Evolutionary conservation across 2,113 vertebrate genomes (phyloP).

Genomic region (Aptenodytes forsteri): DNA sequence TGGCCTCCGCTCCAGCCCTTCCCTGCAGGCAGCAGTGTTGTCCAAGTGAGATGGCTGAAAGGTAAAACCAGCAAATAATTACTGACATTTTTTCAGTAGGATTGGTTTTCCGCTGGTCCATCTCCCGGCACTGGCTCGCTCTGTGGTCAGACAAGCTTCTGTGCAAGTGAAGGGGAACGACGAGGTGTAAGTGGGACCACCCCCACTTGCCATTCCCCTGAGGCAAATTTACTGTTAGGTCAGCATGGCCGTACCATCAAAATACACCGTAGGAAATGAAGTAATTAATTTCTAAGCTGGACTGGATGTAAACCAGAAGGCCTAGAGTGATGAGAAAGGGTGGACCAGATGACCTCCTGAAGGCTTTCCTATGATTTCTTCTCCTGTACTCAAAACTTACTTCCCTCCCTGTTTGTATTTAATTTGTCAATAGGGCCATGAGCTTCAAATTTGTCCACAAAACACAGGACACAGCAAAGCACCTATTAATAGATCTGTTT

Average conservation of each 20-base stretch:
- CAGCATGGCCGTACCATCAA: neutral
- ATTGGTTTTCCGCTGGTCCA: neutral
- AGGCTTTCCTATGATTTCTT: neutral
- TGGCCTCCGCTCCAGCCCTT: neutral
- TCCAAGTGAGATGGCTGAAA: neutral
- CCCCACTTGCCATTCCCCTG: neutral
- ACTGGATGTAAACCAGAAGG: neutral
- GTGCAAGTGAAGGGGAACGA: neutral
- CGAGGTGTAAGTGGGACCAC: neutral
- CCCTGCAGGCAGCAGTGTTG: neutral
- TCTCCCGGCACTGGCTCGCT: rapidly evolving
- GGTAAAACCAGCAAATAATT: neutral
- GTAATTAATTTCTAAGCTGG: neutral
- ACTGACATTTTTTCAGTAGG: neutral
- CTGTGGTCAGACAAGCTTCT: neutral
- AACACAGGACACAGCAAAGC: neutral
- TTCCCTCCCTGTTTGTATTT: neutral
- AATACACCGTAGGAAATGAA: neutral
- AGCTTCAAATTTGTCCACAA: neutral
- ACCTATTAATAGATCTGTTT: neutral
- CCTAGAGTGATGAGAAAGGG: neutral
- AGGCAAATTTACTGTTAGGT: neutral
- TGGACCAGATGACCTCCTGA: neutral
- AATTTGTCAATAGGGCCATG: neutral
- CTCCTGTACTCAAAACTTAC: neutral